phyloP scores from a whole-genome alignment of 2,113 vertebrate genomes.

The Megatriorchis doriae region DNA sequence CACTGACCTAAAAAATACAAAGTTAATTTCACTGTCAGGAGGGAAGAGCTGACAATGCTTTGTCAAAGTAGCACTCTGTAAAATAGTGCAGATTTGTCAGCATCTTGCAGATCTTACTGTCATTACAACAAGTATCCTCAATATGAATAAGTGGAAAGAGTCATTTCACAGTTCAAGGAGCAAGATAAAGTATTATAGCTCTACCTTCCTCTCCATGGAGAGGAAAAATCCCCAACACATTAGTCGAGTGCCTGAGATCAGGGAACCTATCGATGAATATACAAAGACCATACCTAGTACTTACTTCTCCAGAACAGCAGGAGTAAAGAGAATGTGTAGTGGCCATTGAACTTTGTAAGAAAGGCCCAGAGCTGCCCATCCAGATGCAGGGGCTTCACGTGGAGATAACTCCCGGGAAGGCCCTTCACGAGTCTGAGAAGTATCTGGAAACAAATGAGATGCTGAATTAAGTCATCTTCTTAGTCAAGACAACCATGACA shows the following conservation, averaged over 20 bases:
- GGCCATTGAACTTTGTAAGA: constrained; percentile 98
- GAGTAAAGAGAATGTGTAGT: constrained; percentile 96
- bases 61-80: not conserved
- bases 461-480: not conserved
- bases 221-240: not conserved
- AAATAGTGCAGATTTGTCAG: not conserved
- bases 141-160: not conserved
- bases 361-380: constrained; percentile 94
- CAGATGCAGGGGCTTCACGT: constrained; percentile 87
- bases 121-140: not conserved
- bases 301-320: constrained; percentile 94
- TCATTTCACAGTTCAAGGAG: not conserved
- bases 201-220: not conserved
- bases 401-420: constrained; percentile 90
- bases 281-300: constrained; percentile 36
- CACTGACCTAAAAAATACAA: not conserved
- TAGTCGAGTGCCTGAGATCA: not conserved
- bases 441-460: constrained; percentile 70
- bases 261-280: not conserved
- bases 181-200: not conserved
- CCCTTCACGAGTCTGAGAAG: constrained; percentile 81
- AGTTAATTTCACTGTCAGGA: not conserved
- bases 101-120: not conserved
- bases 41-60: not conserved
- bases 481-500: not conserved